A percentile compares a stretch with the other conserved stretches of the same genome.
Evolutionary conservation across 2,797 vertebrate genomes (phyloP).

Genomic region (Leucoraja ocellata): DNA sequence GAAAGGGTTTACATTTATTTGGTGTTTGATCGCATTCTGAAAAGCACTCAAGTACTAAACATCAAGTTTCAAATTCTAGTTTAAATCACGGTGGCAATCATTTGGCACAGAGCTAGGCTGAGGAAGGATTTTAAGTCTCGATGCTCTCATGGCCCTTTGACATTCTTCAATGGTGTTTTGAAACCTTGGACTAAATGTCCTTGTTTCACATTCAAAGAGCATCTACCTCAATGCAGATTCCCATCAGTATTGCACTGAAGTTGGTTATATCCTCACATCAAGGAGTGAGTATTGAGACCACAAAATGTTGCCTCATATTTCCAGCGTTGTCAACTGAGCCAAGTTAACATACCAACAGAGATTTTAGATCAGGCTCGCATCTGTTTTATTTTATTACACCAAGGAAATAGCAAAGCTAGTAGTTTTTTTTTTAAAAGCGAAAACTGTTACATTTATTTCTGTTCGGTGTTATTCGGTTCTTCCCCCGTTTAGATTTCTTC

Average conservation of each 20-base stretch:
- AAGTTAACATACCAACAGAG: background rate
- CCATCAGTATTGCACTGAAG: background rate
- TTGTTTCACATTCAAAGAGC: background rate
- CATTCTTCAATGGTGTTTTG: background rate
- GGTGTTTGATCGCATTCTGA: background rate
- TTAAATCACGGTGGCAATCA: background rate
- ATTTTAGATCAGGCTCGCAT: background rate
- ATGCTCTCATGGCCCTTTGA: background rate
- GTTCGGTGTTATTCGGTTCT: background rate
- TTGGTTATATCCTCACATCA: background rate
- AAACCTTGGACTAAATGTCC: background rate
- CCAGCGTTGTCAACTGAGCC: background rate
- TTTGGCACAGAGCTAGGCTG: background rate
- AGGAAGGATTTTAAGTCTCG: background rate
- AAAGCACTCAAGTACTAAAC: background rate
- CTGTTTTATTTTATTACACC: background rate
- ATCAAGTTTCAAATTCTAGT: background rate
- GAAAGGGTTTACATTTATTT: background rate
- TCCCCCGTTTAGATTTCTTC: background rate
- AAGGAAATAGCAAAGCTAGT: background rate
- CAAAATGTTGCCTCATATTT: background rate
- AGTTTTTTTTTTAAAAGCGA: background rate
- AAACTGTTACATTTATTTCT: background rate
- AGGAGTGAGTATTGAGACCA: background rate
- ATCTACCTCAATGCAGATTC: too few species aligned